A percentile compares a stretch with the other conserved stretches of the same genome.
Evolutionary conservation across 2,113 vertebrate genomes (phyloP).

Genomic region (Neogobius melanostomus): DNA sequence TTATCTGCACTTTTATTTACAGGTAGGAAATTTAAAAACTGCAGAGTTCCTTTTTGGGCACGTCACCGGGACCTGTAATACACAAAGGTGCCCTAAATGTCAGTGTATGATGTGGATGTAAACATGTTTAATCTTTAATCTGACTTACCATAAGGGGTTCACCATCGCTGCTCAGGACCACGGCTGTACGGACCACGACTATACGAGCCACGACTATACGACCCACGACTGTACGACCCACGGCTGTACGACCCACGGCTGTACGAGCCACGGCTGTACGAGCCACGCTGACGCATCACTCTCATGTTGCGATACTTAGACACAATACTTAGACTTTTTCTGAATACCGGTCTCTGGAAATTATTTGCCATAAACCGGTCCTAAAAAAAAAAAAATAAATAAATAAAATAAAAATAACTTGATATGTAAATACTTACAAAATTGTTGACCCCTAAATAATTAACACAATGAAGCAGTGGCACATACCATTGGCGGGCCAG

Average conservation of each 20-base stretch:
- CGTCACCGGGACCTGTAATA: constrained; percentile 15
- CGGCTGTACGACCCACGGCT: constrained; percentile 62
- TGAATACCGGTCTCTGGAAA: constrained; percentile 73
- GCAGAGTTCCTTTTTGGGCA: background rate
- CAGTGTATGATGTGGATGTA: background rate
- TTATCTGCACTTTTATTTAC: constrained; percentile 20
- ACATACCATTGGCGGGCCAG: constrained; percentile 72
- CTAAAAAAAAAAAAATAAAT: constrained; percentile 42
- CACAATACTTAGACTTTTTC: constrained; percentile 75
- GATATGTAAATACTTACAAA: background rate
- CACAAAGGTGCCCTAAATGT: background rate
- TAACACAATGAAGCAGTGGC: background rate
- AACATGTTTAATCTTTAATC: background rate
- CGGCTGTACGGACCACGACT: constrained; percentile 57
- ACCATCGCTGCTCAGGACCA: constrained; percentile 73
- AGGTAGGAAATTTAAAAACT: constrained; percentile 16
- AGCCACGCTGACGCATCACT: constrained; percentile 69
- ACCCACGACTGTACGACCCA: constrained; percentile 55
- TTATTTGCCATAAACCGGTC: constrained; percentile 64
- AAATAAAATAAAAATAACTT: no score
- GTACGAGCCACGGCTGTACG: constrained; percentile 61
- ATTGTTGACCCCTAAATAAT: background rate
- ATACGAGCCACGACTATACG: constrained; percentile 60
- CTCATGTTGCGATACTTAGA: constrained; percentile 80
- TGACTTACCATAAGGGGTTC: constrained; percentile 27